Evolutionary conservation across 2,888 invertebrate species (phyloP).

Genomic region (Pimpla rufipes): DNA sequence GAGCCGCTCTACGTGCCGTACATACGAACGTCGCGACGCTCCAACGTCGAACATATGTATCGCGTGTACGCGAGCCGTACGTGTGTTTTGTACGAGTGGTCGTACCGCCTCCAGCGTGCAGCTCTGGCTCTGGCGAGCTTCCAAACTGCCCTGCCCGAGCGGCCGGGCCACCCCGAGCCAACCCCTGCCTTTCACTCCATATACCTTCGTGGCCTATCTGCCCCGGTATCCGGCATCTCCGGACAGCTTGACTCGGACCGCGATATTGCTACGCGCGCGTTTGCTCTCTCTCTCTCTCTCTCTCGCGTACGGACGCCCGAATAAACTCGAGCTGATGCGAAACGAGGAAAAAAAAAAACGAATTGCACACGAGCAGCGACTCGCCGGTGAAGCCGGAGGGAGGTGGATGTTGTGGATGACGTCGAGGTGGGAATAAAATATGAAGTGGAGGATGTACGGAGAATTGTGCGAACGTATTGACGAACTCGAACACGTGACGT

Average conservation of each 20-base stretch:
- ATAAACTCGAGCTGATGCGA: slow-evolving; percentile 45
- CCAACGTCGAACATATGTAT: neutral
- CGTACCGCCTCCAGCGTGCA: neutral
- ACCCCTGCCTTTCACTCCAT: slow-evolving; percentile 20
- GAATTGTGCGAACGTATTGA: too few species aligned
- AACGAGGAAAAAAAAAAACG: slow-evolving; percentile 13
- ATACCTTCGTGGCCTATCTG: slow-evolving; percentile 40
- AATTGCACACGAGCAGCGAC: too few species aligned
- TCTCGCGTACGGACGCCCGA: neutral
- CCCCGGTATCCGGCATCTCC: slow-evolving; percentile 76
- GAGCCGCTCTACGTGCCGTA: neutral
- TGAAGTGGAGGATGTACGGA: too few species aligned
- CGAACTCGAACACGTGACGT: too few species aligned
- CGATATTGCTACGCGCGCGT: slow-evolving; percentile 75
- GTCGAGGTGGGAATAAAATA: too few species aligned
- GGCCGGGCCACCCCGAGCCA: slow-evolving; percentile 16
- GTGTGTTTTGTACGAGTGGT: slow-evolving; percentile 5
- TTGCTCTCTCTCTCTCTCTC: slow-evolving; percentile 36
- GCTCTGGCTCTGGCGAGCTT: slow-evolving; percentile 13
- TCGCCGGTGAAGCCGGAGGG: too few species aligned
- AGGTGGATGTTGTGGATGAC: too few species aligned
- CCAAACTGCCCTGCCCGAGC: slow-evolving; percentile 11
- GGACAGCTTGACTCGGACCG: slow-evolving; percentile 80
- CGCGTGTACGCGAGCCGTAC: neutral
- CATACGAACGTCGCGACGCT: neutral